Conservation (phyloP, 2,113 vertebrate genomes). For the Hippocampus zosterae region DNA sequence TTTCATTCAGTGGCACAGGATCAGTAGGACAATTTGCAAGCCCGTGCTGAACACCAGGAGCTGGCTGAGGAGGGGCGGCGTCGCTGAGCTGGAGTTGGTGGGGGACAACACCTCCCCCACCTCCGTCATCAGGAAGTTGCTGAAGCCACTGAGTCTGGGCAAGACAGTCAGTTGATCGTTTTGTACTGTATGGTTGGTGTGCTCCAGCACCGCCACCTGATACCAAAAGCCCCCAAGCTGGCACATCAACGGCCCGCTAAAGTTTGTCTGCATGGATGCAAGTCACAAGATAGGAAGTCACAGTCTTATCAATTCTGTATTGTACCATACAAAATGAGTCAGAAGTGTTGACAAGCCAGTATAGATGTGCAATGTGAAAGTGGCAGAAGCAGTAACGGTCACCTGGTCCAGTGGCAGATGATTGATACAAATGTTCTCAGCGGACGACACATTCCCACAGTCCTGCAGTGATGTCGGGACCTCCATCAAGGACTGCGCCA, state of each 20-base stretch:
- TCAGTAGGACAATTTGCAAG: neutral
- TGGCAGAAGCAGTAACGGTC: neutral
- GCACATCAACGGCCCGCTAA: slow-evolving; percentile 55
- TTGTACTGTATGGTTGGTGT: neutral
- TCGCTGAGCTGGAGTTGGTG: neutral
- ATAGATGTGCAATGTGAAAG: neutral
- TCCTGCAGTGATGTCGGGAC: slow-evolving; percentile 23
- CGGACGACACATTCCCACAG: slow-evolving; percentile 14
- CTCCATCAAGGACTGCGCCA: slow-evolving; percentile 46
- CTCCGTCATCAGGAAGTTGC: accelerated
- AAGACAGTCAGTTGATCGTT: neutral
- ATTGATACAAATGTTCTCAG: slow-evolving; percentile 35
- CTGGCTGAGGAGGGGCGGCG: neutral
- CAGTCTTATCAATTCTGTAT: neutral
- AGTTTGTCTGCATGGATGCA: slow-evolving; percentile 33
- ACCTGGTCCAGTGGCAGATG: slow-evolving; percentile 42
- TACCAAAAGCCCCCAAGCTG: slow-evolving; percentile 33
- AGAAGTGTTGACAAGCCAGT: neutral
- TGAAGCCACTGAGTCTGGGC: neutral
- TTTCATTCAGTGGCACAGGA: neutral
- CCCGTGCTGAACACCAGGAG: neutral
- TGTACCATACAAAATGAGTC: no score
- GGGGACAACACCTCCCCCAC: slow-evolving; percentile 37
- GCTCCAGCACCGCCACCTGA: slow-evolving; percentile 40
- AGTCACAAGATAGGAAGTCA: neutral